These are phyloP conservation scores for Nephrocerus scutellatus DNA, from an alignment of 2,888 invertebrate species.

Conservation along the genomic window DNA sequence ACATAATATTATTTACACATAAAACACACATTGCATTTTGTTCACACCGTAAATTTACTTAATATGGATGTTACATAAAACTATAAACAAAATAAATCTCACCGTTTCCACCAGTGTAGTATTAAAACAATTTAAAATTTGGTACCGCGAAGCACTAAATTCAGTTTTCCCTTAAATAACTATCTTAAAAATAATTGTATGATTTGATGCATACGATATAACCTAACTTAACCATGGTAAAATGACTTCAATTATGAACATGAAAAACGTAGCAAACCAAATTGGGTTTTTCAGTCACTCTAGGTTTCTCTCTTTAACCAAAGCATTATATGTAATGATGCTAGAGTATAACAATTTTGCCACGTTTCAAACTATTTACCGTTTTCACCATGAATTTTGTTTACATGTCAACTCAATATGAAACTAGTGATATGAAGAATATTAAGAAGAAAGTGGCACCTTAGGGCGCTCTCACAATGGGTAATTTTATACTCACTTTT, in stretches of 20 bases:
- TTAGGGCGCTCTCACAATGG: no score
- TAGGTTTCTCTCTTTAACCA: no score
- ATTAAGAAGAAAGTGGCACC: no score
- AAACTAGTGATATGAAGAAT: no score
- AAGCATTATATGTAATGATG: no score
- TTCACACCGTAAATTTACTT: not conserved
- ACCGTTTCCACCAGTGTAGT: slow-evolving; percentile 46
- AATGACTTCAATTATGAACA: slow-evolving; percentile 36
- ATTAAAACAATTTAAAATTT: slow-evolving; percentile 43
- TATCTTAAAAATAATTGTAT: slow-evolving; percentile 49
- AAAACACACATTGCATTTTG: slow-evolving; percentile 3
- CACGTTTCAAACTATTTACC: no score
- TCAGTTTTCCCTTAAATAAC: slow-evolving; percentile 48
- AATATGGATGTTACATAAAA: not conserved
- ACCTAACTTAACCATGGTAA: slow-evolving; percentile 49
- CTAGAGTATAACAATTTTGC: no score
- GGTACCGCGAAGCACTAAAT: slow-evolving; percentile 48
- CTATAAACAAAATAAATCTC: slow-evolving; percentile 25
- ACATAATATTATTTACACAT: slow-evolving; percentile 20
- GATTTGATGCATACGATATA: slow-evolving; percentile 49
- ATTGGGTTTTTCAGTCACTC: no score
- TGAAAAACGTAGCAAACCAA: no score
- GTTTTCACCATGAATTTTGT: no score
- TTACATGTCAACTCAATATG: no score
- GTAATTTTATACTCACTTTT: no score